Percentiles rank a stretch among this genome's conserved stretches.
Evolutionary conservation across 1,140 invertebrate species (phyloP).

Genomic region (Branchinecta lynchi): DNA sequence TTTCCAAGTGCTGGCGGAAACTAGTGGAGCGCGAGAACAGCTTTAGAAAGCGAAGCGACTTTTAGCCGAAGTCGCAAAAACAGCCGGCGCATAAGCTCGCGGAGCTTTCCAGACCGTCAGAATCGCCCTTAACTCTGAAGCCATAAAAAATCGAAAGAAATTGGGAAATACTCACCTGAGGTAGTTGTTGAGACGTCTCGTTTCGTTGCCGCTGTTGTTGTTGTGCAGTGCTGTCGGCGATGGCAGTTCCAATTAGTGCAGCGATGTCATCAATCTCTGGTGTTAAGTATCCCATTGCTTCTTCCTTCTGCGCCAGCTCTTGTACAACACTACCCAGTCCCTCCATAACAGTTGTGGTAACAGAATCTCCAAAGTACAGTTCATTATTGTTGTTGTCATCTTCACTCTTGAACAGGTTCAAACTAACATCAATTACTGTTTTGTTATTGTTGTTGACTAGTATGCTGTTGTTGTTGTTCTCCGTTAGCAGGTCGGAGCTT

Average conservation of each 20-base stretch:
- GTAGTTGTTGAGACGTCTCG: conserved; percentile 28
- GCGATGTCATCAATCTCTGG: conserved; percentile 68
- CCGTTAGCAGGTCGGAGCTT: conserved; percentile 49
- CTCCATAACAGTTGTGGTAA: conserved; percentile 27
- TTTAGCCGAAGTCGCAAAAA: too few relatives aligned
- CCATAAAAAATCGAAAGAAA: background rate
- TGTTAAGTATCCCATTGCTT: conserved; percentile 34
- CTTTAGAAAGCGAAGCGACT: too few relatives aligned
- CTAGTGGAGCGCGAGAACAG: too few relatives aligned
- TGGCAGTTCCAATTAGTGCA: conserved; percentile 71
- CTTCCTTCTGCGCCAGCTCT: conserved; percentile 33
- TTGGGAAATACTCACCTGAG: conserved; percentile 22
- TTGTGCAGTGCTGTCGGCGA: conserved; percentile 66
- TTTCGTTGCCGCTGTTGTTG: conserved; percentile 44
- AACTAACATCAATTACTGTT: conserved; percentile 31
- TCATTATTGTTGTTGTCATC: conserved; percentile 43
- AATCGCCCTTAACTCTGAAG: too few relatives aligned
- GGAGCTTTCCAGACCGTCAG: too few relatives aligned
- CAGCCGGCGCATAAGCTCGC: too few relatives aligned
- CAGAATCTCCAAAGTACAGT: conserved; percentile 22
- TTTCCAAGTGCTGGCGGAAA: too few relatives aligned
- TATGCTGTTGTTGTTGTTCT: conserved; percentile 22
- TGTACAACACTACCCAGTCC: conserved; percentile 29
- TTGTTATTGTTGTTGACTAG: conserved; percentile 24
- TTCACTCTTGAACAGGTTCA: conserved; percentile 31